Base-by-base conservation (phyloP, 2,888 invertebrate species). In the Ennomos erosarius region DNA sequence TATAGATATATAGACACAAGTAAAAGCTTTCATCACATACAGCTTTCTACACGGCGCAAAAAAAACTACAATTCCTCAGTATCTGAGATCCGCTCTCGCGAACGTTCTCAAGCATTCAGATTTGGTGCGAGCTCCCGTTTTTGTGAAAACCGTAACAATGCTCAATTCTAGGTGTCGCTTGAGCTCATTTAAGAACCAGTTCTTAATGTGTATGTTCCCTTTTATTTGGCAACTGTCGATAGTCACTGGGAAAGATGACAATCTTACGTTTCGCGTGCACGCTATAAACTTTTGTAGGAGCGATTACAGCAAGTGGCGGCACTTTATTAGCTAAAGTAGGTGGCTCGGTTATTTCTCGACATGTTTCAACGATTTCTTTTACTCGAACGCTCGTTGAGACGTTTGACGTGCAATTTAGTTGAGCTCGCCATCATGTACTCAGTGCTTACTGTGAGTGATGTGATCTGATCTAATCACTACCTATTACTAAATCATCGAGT, bases 111-210 rank as follows among this genome's bases (percentile, higher is more conserved):
- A 38, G 35, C 59, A 49, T 55, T 60, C 57, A 55, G 51, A 59
- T 55, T 37, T 11, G 34, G 38, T 50, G 35, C 35, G 39, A 55
- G 52, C 52, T 59, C 53, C 55, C 52, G 62, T 62, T 66, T 62
- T 59, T 57, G 52, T 61, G 38, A 51, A 52, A 62, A 58, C 49
- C 50, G 55, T 62, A 62, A 62, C 62, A 67, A 60, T 58, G 54
- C 47, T 58, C 47, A 53, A 38, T 51, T 60, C 55, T 60, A 39
- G 54, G 51, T 62, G 65, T 65, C 51, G 55, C 50, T 59, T 50
- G 55, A 46, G 55, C 50, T 58, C 56, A 56, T 59, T 65, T 45
- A 48, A 58, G 54, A 65, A 56, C 60, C 43, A 50, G 60, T 65
- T 55, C 49, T 62, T 53, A 58, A 53, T 53, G 26, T 47, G 12